phyloP scores from a whole-genome alignment of 2,888 invertebrate genomes.

The Epinotia nisella region DNA sequence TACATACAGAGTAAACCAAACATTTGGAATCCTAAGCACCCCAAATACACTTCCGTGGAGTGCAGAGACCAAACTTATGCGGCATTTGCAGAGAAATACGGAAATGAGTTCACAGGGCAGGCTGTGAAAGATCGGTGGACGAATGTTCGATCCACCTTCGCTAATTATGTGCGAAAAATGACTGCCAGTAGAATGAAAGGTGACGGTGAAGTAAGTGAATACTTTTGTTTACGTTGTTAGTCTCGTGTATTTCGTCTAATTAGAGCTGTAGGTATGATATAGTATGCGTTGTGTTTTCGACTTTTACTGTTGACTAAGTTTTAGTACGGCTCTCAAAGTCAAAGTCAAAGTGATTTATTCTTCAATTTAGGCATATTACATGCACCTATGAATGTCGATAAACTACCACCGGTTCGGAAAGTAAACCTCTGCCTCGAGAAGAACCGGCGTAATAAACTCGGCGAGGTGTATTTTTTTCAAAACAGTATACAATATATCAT shows the following conservation, averaged over 20 bases:
- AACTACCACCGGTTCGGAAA: no score
- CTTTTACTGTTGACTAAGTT: no score
- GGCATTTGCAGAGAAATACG: conserved; percentile 73
- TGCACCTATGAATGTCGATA: no score
- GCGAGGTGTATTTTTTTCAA: no score
- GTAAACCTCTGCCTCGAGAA: no score
- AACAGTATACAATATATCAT: no score
- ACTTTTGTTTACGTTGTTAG: background rate
- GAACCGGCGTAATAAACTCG: no score
- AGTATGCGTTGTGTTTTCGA: no score
- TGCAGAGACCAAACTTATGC: conserved; percentile 71
- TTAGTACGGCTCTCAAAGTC: no score
- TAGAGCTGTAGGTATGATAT: no score
- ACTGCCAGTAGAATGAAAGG: conserved; percentile 61
- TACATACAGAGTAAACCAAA: conserved; percentile 71
- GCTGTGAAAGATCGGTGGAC: conserved; percentile 81
- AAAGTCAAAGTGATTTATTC: no score
- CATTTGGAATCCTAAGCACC: conserved; percentile 78
- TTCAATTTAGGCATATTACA: no score
- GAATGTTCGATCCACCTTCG: conserved; percentile 77
- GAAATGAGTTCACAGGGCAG: conserved; percentile 72
- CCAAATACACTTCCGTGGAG: conserved; percentile 72
- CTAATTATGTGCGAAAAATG: conserved; percentile 74
- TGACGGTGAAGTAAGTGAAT: conserved; percentile 60
- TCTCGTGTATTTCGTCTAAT: background rate